Evolutionary conservation across 2,113 vertebrate species (phyloP).

Genomic region (Hydrolagus affinis): DNA sequence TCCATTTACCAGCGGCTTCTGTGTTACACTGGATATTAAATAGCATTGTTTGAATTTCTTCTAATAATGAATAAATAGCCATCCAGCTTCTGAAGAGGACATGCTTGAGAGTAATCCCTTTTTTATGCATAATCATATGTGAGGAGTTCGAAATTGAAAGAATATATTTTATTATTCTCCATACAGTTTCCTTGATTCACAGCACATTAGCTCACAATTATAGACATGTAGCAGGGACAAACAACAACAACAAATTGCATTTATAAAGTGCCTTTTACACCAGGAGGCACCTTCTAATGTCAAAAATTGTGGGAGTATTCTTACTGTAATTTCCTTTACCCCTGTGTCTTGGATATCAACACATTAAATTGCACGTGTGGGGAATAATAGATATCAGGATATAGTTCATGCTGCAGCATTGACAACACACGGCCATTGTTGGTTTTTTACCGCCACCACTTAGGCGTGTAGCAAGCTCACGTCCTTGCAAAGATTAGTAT

Average conservation of each 20-base stretch:
- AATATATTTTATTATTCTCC: conserved; percentile 2
- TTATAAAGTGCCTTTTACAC: background rate
- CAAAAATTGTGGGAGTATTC: background rate
- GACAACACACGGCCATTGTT: background rate
- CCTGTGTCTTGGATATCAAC: background rate
- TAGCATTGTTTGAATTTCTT: background rate
- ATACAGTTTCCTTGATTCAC: background rate
- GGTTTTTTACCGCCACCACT: background rate
- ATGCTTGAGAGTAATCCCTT: background rate
- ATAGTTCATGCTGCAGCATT: background rate
- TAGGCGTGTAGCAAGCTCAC: background rate
- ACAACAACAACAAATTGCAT: too few species aligned
- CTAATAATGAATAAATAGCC: background rate
- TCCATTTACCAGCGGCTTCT: conserved; percentile 1
- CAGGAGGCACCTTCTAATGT: too few species aligned
- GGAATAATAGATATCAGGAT: background rate
- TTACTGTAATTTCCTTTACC: background rate
- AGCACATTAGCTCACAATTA: background rate
- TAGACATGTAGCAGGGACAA: too few species aligned
- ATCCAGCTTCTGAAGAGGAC: background rate
- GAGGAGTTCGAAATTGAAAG: background rate
- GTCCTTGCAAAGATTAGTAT: background rate
- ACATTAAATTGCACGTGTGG: background rate
- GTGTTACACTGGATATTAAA: background rate
- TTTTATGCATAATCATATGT: background rate